These are phyloP conservation scores for Chaenodraco wilsoni DNA, from an alignment of 2,797 vertebrate species.

Conservation along the genomic window DNA sequence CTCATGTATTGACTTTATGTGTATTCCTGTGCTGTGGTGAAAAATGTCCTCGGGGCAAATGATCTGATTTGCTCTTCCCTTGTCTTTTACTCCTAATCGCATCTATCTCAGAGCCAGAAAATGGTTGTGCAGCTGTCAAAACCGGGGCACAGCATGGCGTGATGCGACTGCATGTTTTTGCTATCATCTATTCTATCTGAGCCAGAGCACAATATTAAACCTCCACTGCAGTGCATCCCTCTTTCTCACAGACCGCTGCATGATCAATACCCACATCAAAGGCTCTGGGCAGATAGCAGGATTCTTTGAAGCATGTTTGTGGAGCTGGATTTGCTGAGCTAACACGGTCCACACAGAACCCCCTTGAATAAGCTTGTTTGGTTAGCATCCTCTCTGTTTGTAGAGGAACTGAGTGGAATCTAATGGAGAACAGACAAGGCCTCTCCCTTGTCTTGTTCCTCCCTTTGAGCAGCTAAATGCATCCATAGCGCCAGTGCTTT, in stretches of 20 bases:
- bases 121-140: constrained; percentile 71
- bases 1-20: constrained; percentile 47
- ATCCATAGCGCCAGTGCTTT: constrained; percentile 68
- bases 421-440: constrained; percentile 85
- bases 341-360: constrained; percentile 84
- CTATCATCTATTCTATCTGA: constrained; percentile 70
- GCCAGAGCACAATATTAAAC: constrained; percentile 74
- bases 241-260: constrained; percentile 72
- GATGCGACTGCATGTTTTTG: constrained; percentile 76
- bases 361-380: constrained; percentile 91
- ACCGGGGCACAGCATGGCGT: constrained; percentile 54
- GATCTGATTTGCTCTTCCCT: constrained; percentile 65
- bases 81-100: constrained; percentile 64
- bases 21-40: constrained; percentile 43
- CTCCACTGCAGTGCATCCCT: constrained; percentile 65
- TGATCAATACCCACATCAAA: constrained; percentile 91
- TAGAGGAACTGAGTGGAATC: constrained; percentile 89
- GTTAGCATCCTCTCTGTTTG: constrained; percentile 92
- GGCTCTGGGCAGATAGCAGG: constrained; percentile 88
- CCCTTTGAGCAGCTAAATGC: constrained; percentile 67
- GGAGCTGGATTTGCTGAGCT: constrained; percentile 90
- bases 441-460: constrained; percentile 75
- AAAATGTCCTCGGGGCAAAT: constrained; percentile 62
- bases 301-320: constrained; percentile 91
- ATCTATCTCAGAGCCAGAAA: constrained; percentile 59